These are phyloP conservation scores for Ephydatia muelleri DNA, from an alignment of 37 sponge, comb jelly and placozoan genomes.

Conservation along the genomic window DNA sequence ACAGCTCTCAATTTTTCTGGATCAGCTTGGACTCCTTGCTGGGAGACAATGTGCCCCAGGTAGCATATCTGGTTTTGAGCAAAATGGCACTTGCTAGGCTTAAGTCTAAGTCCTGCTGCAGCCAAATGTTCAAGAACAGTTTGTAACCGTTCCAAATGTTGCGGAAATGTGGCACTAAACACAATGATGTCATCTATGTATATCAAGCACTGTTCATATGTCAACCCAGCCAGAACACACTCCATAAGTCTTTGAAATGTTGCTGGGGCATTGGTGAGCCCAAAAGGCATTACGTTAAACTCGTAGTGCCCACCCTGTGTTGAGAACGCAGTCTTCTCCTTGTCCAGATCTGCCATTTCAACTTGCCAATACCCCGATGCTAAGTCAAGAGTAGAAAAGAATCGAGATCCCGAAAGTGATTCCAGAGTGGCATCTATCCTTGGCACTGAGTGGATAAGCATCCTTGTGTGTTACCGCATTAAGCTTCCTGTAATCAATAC, in stretches of 20 bases:
- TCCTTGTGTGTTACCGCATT: constrained; percentile 21
- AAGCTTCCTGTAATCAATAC: neutral
- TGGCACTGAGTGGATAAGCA: constrained; percentile 37
- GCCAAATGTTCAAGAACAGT: too few relatives aligned
- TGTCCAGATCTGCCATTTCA: neutral
- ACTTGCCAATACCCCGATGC: constrained; percentile 40
- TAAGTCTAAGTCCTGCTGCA: too few relatives aligned
- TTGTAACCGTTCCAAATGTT: constrained; percentile 12
- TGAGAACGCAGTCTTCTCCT: constrained; percentile 38
- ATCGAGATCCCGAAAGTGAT: constrained; percentile 1
- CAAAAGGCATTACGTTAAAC: constrained; percentile 34
- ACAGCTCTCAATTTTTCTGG: too few relatives aligned
- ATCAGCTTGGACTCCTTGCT: too few relatives aligned
- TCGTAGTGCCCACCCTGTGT: constrained; percentile 21
- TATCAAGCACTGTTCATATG: neutral
- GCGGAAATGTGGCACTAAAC: constrained; percentile 7
- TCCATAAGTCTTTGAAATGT: constrained; percentile 42
- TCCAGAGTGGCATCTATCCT: constrained; percentile 28
- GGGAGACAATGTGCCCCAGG: too few relatives aligned
- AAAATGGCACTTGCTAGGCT: too few relatives aligned
- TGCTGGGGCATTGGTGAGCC: constrained; percentile 33
- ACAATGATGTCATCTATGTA: constrained; percentile 28
- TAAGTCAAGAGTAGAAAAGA: constrained; percentile 23
- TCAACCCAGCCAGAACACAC: constrained; percentile 18
- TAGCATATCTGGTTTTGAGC: too few relatives aligned